Conservation (phyloP, 2,113 vertebrate genomes). For the Gambusia affinis region DNA sequence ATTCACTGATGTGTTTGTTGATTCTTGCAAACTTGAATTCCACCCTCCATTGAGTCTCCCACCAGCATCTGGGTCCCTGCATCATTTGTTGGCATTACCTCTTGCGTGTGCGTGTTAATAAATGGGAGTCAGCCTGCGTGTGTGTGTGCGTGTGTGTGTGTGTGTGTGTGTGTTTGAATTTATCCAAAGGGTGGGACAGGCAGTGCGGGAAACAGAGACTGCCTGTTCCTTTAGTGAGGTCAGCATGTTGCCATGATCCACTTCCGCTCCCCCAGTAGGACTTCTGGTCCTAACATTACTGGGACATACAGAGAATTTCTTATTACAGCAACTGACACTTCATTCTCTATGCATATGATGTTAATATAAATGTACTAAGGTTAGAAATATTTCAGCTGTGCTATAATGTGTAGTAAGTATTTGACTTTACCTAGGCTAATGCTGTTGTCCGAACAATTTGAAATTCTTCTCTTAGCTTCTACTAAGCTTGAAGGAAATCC, state of each 20-base stretch:
- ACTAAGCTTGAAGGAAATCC: neutral
- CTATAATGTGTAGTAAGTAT: neutral
- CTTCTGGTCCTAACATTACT: slow-evolving; percentile 26
- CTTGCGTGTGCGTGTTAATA: slow-evolving; percentile 42
- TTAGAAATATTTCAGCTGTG: neutral
- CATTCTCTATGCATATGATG: neutral
- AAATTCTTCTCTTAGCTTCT: neutral
- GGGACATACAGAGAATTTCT: slow-evolving; percentile 25
- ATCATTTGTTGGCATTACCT: slow-evolving; percentile 49
- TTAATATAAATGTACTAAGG: neutral
- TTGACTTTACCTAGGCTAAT: slow-evolving; percentile 28
- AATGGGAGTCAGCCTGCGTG: slow-evolving; percentile 14
- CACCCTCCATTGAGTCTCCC: slow-evolving; percentile 43
- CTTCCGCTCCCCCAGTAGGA: slow-evolving; percentile 63
- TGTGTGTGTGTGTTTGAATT: slow-evolving; percentile 33
- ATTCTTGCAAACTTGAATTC: slow-evolving; percentile 31
- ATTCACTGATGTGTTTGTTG: slow-evolving; percentile 31
- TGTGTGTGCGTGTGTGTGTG: neutral
- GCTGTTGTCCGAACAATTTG: neutral
- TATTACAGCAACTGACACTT: slow-evolving; percentile 7
- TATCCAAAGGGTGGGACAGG: slow-evolving; percentile 76
- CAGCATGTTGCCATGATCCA: slow-evolving; percentile 65
- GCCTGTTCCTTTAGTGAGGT: slow-evolving; percentile 81
- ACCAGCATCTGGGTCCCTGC: slow-evolving; percentile 48
- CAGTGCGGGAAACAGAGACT: slow-evolving; percentile 77